Percentiles rank a stretch among this genome's conserved stretches.
Conservation (phyloP, 53 echinoderm and acorn worm species). For the Temnopleurus reevesii region DNA sequence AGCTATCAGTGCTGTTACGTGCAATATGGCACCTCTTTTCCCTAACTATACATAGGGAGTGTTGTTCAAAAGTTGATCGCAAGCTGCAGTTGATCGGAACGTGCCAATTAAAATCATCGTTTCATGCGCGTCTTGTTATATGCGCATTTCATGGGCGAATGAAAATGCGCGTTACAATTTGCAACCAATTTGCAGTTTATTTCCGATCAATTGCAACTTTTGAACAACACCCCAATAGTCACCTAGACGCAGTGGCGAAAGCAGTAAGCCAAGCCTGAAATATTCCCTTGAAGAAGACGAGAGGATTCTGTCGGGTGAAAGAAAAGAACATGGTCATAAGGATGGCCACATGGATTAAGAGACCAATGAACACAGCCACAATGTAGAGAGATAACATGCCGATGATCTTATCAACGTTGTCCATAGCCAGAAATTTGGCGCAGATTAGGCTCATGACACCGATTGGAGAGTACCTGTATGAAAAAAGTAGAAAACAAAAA, state of each 20-base stretch:
- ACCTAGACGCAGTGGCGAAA: slow-evolving; percentile 97
- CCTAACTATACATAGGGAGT: too few relatives aligned
- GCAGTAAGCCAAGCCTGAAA: slow-evolving; percentile 97
- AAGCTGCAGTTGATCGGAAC: too few relatives aligned
- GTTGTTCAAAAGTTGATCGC: too few relatives aligned
- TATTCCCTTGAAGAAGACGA: slow-evolving; percentile 77
- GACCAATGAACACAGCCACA: slow-evolving; percentile 80
- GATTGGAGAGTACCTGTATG: too few relatives aligned
- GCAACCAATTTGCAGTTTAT: too few relatives aligned
- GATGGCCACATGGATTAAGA: slow-evolving; percentile 76
- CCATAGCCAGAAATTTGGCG: slow-evolving; percentile 83
- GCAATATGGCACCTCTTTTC: too few relatives aligned
- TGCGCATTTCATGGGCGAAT: too few relatives aligned
- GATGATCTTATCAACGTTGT: slow-evolving; percentile 63
- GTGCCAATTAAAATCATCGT: too few relatives aligned
- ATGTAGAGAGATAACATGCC: slow-evolving; percentile 87
- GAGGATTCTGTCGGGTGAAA: slow-evolving; percentile 75
- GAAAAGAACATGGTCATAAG: slow-evolving; percentile 82
- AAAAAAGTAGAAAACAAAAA: not conserved
- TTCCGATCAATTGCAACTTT: too few relatives aligned
- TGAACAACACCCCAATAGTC: not conserved
- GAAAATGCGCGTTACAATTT: too few relatives aligned
- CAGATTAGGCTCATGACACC: slow-evolving; percentile 60
- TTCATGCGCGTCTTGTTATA: too few relatives aligned
- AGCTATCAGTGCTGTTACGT: too few relatives aligned